Percentiles rank a stretch among this genome's conserved stretches.
phyloP scores from a whole-genome alignment of 1,140 invertebrate genomes.

The Hypothenemus hampei region DNA sequence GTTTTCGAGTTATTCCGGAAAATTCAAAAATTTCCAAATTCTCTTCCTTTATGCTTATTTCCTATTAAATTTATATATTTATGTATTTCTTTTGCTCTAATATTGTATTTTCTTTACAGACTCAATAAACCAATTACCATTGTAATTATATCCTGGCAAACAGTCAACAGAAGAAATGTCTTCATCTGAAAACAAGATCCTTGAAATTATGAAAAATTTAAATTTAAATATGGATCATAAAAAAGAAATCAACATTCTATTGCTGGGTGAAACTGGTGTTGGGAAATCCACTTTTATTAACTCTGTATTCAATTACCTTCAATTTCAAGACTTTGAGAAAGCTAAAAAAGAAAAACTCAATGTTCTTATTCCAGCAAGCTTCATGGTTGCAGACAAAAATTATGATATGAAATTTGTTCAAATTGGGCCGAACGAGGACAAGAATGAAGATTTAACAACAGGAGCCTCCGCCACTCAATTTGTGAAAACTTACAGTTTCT shows the following conservation, averaged over 20 bases:
- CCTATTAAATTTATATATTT: too few species aligned
- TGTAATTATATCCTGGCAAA: too few species aligned
- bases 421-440: slow-evolving; percentile 28
- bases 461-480: slow-evolving; percentile 40
- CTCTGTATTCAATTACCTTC: slow-evolving; percentile 40
- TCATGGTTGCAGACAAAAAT: slow-evolving; percentile 33
- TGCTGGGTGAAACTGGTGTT: slow-evolving; percentile 40
- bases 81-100: too few species aligned
- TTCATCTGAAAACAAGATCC: too few species aligned
- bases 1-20: too few species aligned
- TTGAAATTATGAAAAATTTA: neutral
- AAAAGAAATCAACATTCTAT: slow-evolving; percentile 38
- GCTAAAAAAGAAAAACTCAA: slow-evolving; percentile 30
- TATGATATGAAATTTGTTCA: slow-evolving; percentile 17
- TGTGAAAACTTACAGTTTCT: slow-evolving; percentile 38
- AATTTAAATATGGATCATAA: slow-evolving; percentile 12
- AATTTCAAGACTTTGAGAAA: slow-evolving; percentile 30
- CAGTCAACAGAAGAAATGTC: too few species aligned
- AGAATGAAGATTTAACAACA: slow-evolving; percentile 31
- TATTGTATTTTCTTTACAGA: too few species aligned
- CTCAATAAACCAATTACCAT: too few species aligned
- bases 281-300: slow-evolving; percentile 45
- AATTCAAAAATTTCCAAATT: too few species aligned
- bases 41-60: too few species aligned
- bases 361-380: slow-evolving; percentile 35